Percentiles rank a stretch among this genome's conserved stretches.
phyloP scores from a whole-genome alignment of 2,797 vertebrate species.

The Rallus crepitans region DNA sequence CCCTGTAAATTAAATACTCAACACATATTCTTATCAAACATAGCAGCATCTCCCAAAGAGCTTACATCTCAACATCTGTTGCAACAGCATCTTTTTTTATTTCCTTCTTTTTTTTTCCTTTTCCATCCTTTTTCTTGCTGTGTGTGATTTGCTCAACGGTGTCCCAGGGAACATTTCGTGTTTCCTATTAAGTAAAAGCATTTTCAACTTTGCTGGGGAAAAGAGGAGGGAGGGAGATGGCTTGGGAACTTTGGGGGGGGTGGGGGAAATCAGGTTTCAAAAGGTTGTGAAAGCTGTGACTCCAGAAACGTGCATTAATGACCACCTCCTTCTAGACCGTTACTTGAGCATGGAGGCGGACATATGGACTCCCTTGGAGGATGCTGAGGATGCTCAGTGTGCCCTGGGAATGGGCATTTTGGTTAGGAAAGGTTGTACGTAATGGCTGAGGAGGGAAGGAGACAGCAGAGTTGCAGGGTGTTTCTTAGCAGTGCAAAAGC shows the following conservation, averaged over 20 bases:
- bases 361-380: not conserved
- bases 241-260: not conserved
- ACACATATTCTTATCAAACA: not conserved
- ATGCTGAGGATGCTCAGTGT: not conserved
- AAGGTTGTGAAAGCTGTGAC: not conserved
- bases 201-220: not conserved
- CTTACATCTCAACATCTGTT: not conserved
- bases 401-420: not conserved
- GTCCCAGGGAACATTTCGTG: not conserved
- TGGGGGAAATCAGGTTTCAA: not conserved
- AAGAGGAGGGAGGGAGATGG: not conserved
- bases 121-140: not conserved
- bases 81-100: not conserved
- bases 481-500: not conserved
- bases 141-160: not conserved
- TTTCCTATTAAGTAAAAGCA: slow-evolving; percentile 7
- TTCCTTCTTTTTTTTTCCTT: rapidly evolving
- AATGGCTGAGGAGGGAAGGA: not conserved
- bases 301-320: not conserved
- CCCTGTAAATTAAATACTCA: slow-evolving; percentile 42
- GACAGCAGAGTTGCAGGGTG: not conserved
- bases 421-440: not conserved
- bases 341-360: not conserved
- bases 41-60: slow-evolving; percentile 8
- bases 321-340: not conserved